Conservation (phyloP, 2,113 vertebrate species). For the Neodon shergylaensis region DNA sequence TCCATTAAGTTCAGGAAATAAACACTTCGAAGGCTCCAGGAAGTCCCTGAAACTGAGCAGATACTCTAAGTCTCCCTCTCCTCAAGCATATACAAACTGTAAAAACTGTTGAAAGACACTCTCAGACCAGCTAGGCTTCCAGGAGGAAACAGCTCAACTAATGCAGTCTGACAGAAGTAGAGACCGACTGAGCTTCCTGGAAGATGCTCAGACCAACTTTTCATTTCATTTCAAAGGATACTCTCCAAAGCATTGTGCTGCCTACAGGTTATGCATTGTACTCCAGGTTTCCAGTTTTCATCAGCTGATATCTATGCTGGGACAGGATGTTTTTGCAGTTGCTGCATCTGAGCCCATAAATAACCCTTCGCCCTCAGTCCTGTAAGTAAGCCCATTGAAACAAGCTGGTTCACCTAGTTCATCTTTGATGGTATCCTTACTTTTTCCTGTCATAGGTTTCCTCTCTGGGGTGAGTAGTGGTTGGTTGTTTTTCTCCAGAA, state of each 20-base stretch:
- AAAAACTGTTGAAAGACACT: not conserved
- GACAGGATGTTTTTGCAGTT: too few relatives aligned
- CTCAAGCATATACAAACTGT: not conserved
- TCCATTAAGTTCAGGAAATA: not conserved
- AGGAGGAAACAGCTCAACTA: not conserved
- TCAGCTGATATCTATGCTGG: not conserved
- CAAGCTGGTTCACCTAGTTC: not conserved
- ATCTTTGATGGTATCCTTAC: too few relatives aligned
- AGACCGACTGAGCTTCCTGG: not conserved
- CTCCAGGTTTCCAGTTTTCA: not conserved
- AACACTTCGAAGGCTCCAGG: not conserved
- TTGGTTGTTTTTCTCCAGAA: not conserved
- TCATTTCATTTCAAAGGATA: not conserved
- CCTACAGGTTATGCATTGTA: not conserved
- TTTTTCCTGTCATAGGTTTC: not conserved
- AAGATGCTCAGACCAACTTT: not conserved
- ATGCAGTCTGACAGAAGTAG: not conserved
- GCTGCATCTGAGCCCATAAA: not conserved
- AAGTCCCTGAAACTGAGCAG: not conserved
- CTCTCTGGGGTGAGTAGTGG: not conserved
- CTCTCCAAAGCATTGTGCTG: not conserved
- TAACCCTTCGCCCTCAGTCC: too few relatives aligned
- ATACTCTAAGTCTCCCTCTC: not conserved
- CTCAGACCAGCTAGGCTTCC: not conserved
- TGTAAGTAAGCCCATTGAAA: not conserved